phyloP scores from a whole-genome alignment of 2,888 invertebrate genomes.

The Amorpha juglandis region DNA sequence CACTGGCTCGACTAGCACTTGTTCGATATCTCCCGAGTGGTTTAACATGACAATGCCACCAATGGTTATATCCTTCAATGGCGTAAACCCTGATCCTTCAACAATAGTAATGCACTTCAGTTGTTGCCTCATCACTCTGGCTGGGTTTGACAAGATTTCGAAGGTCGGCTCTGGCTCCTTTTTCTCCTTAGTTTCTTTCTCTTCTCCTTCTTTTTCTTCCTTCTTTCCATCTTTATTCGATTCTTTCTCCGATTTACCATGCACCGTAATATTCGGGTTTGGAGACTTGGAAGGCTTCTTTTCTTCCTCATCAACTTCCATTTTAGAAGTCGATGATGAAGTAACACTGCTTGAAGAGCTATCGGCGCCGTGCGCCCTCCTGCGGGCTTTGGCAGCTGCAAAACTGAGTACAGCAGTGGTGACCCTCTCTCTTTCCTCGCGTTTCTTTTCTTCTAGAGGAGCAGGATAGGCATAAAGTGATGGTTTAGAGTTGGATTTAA shows the following conservation, averaged over 20 bases:
- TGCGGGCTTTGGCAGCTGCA: slow-evolving; percentile 93
- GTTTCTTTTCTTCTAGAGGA: slow-evolving; percentile 98
- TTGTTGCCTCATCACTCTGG: slow-evolving; percentile 96
- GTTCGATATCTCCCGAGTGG: slow-evolving; percentile 91
- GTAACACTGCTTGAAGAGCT: slow-evolving; percentile 85
- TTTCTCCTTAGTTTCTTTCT: slow-evolving; percentile 78
- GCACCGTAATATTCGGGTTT: slow-evolving; percentile 79
- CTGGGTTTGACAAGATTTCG: slow-evolving; percentile 97
- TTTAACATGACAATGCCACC: slow-evolving; percentile 98
- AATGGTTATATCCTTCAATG: slow-evolving; percentile 95
- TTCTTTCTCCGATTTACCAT: slow-evolving; percentile 78
- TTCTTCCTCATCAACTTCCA: slow-evolving; percentile 92
- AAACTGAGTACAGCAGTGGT: slow-evolving; percentile 99
- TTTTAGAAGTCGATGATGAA: slow-evolving; percentile 88
- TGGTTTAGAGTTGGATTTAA: slow-evolving; percentile 96
- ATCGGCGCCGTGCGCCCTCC: slow-evolving; percentile 90
- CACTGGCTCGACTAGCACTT: slow-evolving; percentile 96
- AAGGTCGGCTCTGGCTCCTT: slow-evolving; percentile 97
- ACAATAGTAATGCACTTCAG: slow-evolving; percentile 90
- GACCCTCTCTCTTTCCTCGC: slow-evolving; percentile 98
- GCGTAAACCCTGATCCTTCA: slow-evolving; percentile 91
- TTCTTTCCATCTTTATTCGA: slow-evolving; percentile 78
- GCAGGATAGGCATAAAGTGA: slow-evolving; percentile 98
- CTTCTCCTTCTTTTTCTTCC: slow-evolving; percentile 78
- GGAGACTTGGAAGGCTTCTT: slow-evolving; percentile 79